Base-by-base conservation (phyloP, 2,888 invertebrate genomes). In the Drosophila parthenogenetica region DNA sequence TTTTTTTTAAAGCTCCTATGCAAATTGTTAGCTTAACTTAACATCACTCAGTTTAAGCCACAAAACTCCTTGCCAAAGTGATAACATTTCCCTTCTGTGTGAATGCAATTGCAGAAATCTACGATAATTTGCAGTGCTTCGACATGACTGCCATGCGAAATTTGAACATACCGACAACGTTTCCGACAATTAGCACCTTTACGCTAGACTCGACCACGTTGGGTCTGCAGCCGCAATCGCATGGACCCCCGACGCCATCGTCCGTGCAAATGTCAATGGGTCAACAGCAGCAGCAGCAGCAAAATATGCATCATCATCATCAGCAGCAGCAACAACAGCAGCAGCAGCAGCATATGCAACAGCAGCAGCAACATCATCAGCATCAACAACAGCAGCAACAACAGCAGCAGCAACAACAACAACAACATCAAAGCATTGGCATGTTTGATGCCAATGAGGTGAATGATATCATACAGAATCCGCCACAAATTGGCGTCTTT, bases 101-200 rank as follows among this genome's bases (percentile, higher is more conserved):
- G 3, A 17, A 19, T 63, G 5, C 7, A 40, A 57, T 68, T 67
- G 51, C 78, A 91, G 92, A 92, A 80, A 90, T 92, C 82, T 91
- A 92, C 66, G 92, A 92, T 79, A 92, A 92, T 85, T 80, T 92
- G 79, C 85, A 90, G 72, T 91, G 90, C 81, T 92, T 91, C 82
- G 92, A 92, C 78, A 91, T 92, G 89, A 91, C 90, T 82, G 89
- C 92, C 79, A 91, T 92, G 84, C 92, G 91, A 73, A 92, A 91
- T 77, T 80, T 92, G 81, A 92, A 90, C 78, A 91, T 92, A 81
- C 90, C 91, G 54, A 91, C 91, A 73, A 91, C 90, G 68, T 92
- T 92, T 88, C 92, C 92, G 65, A 92, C 92, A 61, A 92, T 92
- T 79, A 92, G 92, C 67, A 92, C 92, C 43, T 92, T 92, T 83